Evolutionary conservation across 2,113 vertebrate genomes (phyloP).

Genomic region (Genyomyrus donnyi): DNA sequence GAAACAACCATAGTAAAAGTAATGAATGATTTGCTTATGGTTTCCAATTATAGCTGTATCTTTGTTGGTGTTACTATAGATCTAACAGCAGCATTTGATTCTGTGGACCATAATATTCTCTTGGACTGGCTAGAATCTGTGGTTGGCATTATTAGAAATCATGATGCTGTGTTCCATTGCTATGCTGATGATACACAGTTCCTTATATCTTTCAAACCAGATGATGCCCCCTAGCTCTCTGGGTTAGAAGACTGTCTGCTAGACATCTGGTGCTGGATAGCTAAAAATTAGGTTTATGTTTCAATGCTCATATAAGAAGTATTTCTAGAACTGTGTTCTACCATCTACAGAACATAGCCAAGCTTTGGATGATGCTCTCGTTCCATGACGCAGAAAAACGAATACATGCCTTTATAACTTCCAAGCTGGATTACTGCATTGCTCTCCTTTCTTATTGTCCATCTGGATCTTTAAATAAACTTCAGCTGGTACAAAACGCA

Average conservation of each 20-base stretch:
- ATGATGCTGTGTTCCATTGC: neutral
- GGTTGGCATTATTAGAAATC: neutral
- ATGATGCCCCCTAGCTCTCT: neutral
- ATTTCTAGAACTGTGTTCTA: neutral
- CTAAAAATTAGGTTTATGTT: neutral
- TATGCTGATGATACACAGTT: neutral
- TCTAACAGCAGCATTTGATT: neutral
- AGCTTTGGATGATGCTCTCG: neutral
- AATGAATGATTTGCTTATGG: neutral
- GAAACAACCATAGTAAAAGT: neutral
- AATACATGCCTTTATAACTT: neutral
- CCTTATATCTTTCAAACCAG: neutral
- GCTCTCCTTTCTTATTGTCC: neutral
- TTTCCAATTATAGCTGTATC: neutral
- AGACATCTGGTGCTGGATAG: too few species aligned
- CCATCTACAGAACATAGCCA: neutral
- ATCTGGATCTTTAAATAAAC: neutral
- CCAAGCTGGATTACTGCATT: neutral
- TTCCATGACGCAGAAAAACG: neutral
- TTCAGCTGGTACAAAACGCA: neutral
- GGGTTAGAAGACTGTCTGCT: too few species aligned
- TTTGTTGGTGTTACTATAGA: neutral
- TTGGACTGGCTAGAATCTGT: neutral
- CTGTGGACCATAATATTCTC: neutral
- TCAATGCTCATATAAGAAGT: neutral